Base-by-base conservation (phyloP, 1,140 invertebrate species). In the Drosophila mayri region DNA sequence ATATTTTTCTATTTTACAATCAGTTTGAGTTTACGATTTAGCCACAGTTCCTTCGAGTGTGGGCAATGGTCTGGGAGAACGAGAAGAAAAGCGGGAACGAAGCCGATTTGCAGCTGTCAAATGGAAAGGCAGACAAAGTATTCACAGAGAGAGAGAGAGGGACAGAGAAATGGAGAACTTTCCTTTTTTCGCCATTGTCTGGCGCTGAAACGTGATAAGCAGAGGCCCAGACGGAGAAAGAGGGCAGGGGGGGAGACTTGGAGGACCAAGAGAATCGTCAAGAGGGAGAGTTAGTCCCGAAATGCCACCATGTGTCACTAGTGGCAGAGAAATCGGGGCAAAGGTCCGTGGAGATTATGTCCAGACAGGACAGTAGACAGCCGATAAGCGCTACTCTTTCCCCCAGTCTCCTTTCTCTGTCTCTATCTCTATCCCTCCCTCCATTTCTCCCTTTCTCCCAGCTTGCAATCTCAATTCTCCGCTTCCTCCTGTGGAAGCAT, bases 281-380 rank as follows among this genome's bases (percentile, higher is more conserved):
- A 40, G 52, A 44, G 25, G 18, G 16, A 38, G 8, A 14, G 28
- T 5, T 11, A 49, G 16, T 6, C 30, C 47, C 59, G 50, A 65
- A 41, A 65, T 20, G 41, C 71, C 44, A 44, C 55, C 67, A 78
- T 73, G 78, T 84, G 81, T 78, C 82, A 86, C 78, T 54, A 63
- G 49, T 66, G 37, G 47, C 49, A 20, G 60, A 35, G 71, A 67
- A 67, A 60, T 61, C 59, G 61, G 74, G 59, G 46, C 66, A 82
- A 65, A 68, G 82, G 79, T 79, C 82, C 68, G 30, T 66, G 62
- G 68, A 81, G 82, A 86, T 86, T 86, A 86, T 62, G 58, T 85
- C 79, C 62, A 82, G 75, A 81, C 81, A 79, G 68, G 59, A 66
- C 50, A 59, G 64, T 49, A 73, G 60, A 70, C 73, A 78, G 63